Conservation (phyloP, 2,797 vertebrate species). For the Cephalopachus bancanus region DNA sequence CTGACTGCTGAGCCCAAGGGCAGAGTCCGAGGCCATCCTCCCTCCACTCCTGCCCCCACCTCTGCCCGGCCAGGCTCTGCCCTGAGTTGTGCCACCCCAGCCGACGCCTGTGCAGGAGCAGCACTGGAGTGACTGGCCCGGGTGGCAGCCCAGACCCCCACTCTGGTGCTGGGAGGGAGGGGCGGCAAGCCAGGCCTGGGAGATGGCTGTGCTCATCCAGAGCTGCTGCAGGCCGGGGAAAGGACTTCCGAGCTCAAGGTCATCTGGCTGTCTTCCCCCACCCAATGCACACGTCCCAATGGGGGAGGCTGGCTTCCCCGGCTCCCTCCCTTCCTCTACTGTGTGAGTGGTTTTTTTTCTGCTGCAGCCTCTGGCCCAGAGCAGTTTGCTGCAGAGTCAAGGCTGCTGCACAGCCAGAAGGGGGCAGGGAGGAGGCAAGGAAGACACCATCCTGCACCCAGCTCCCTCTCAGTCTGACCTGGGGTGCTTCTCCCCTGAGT, state of each 20-base stretch:
- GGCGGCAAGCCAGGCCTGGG: background rate
- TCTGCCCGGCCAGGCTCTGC: background rate
- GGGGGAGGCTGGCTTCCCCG: background rate
- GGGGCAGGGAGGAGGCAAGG: background rate
- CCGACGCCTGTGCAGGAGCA: background rate
- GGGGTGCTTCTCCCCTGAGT: background rate
- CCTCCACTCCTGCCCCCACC: no score
- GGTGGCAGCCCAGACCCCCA: background rate
- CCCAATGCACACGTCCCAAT: background rate
- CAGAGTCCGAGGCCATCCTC: background rate
- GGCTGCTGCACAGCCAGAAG: conserved; percentile 18
- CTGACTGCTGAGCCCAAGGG: background rate
- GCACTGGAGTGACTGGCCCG: background rate
- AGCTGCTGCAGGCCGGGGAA: background rate
- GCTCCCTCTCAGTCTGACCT: background rate
- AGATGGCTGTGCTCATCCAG: background rate
- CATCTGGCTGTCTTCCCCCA: background rate
- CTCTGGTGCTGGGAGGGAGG: background rate
- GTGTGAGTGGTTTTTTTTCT: background rate
- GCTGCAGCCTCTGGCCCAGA: conserved; percentile 70
- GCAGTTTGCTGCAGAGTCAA: conserved; percentile 72
- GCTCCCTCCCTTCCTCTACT: background rate
- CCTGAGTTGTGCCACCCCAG: background rate
- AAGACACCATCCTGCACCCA: background rate
- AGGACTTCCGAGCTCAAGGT: conserved; percentile 11